Conservation (phyloP, 2,113 vertebrate species). For the Ochotona princeps region DNA sequence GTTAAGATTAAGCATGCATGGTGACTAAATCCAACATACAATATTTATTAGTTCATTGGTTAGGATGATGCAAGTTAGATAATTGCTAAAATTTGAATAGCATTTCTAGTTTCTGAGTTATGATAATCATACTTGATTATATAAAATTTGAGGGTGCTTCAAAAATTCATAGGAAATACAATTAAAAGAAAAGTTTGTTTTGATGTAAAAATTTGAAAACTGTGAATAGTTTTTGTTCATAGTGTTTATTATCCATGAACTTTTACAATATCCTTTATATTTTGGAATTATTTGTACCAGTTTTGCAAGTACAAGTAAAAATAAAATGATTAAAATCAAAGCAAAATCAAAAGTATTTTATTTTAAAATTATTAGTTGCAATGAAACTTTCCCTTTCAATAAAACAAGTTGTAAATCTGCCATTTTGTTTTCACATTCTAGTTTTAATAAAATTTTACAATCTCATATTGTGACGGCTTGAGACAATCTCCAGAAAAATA, state of each 20-base stretch:
- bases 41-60: not conserved
- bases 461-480: conserved; percentile 37
- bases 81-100: conserved; percentile 14
- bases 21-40: not conserved
- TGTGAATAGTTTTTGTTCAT: too few species aligned
- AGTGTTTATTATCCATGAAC: too few species aligned
- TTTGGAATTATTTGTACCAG: not conserved
- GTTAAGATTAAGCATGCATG: not conserved
- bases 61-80: not conserved
- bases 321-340: conserved; percentile 35
- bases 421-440: conserved; percentile 60
- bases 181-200: too few species aligned
- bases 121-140: not conserved
- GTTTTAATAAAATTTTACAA: conserved; percentile 33
- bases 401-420: conserved; percentile 26
- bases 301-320: conserved; percentile 32
- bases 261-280: too few species aligned
- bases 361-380: conserved; percentile 34
- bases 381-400: not conserved
- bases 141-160: not conserved
- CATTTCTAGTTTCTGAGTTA: conserved; percentile 2
- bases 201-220: too few species aligned
- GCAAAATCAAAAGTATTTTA: conserved; percentile 25
- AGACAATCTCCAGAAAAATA: conserved; percentile 51
- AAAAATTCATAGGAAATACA: too few species aligned